Evolutionary conservation across 1,140 invertebrate genomes (phyloP).

Genomic region (Drosophila sp.): DNA sequence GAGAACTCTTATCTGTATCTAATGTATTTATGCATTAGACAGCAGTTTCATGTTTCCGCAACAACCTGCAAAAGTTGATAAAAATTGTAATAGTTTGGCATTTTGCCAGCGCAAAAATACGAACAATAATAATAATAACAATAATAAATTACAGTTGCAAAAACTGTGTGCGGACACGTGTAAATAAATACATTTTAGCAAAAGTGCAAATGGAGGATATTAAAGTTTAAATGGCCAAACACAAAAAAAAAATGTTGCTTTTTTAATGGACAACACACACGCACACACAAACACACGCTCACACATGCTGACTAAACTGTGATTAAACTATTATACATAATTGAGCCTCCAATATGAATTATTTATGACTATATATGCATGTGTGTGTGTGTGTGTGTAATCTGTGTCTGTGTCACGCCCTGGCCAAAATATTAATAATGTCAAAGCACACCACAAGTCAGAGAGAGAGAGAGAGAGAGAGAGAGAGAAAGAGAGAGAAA

Average conservation of each 20-base stretch:
- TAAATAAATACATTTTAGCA: conserved; percentile 41
- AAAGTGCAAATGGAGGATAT: conserved; percentile 40
- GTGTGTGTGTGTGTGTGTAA: conserved; percentile 7
- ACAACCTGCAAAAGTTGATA: conserved; percentile 51
- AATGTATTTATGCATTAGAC: conserved; percentile 73
- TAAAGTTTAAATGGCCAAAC: conserved; percentile 47
- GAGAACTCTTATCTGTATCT: conserved; percentile 21
- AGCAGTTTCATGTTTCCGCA: conserved; percentile 34
- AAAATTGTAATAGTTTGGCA: conserved; percentile 64
- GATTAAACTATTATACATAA: conserved; percentile 55
- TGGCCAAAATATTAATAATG: conserved; percentile 52
- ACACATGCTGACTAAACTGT: conserved; percentile 31
- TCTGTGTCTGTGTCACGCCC: conserved; percentile 22
- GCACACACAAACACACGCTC: not conserved
- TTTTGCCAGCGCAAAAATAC: conserved; percentile 35
- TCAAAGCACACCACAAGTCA: conserved; percentile 18
- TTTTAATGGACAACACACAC: not conserved
- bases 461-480: not conserved
- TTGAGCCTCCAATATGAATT: conserved; percentile 48
- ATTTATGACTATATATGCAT: conserved; percentile 29
- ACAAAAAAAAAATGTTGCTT: conserved; percentile 20
- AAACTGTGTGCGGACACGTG: conserved; percentile 49
- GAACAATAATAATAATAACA: conserved; percentile 54
- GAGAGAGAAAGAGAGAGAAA: not conserved
- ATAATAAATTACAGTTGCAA: conserved; percentile 74